A percentile compares a stretch with the other conserved stretches of the same genome.
phyloP scores from a whole-genome alignment of 1,140 invertebrate species.

The Drosophila pectinifera region DNA sequence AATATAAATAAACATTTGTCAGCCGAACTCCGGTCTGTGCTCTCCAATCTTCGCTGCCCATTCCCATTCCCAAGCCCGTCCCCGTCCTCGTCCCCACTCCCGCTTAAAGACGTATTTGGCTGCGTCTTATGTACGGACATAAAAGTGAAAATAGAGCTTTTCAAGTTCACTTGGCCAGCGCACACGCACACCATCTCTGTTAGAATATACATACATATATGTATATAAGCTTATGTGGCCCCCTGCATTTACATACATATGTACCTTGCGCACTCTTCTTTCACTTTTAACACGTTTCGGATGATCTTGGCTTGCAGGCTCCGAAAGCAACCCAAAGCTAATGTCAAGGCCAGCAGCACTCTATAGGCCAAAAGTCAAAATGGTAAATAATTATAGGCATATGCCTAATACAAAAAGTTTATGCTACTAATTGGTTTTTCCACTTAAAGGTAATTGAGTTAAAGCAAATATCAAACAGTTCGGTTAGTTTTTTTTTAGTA shows the following conservation, averaged over 20 bases:
- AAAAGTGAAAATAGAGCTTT: conserved; percentile 78
- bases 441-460: background rate
- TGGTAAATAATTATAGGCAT: conserved; percentile 6
- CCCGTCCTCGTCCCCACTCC: background rate
- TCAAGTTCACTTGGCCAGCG: conserved; percentile 59
- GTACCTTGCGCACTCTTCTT: conserved; percentile 4
- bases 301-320: conserved; percentile 16
- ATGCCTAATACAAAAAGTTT: background rate
- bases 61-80: background rate
- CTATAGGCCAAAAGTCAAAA: conserved; percentile 15
- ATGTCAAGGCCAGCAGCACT: conserved; percentile 5
- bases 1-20: conserved; percentile 23
- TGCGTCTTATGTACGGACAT: conserved; percentile 38
- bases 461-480: background rate
- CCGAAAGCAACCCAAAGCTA: conserved; percentile 8
- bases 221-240: background rate
- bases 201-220: background rate
- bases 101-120: conserved; percentile 27
- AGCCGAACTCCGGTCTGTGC: conserved; percentile 17
- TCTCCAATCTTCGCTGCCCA: conserved; percentile 5
- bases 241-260: background rate
- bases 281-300: background rate
- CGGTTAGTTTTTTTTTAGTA: too few species aligned
- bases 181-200: conserved; percentile 4
- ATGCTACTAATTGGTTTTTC: background rate